Base-by-base conservation (phyloP, 2,797 vertebrate genomes). In the Echeneis naucrates region DNA sequence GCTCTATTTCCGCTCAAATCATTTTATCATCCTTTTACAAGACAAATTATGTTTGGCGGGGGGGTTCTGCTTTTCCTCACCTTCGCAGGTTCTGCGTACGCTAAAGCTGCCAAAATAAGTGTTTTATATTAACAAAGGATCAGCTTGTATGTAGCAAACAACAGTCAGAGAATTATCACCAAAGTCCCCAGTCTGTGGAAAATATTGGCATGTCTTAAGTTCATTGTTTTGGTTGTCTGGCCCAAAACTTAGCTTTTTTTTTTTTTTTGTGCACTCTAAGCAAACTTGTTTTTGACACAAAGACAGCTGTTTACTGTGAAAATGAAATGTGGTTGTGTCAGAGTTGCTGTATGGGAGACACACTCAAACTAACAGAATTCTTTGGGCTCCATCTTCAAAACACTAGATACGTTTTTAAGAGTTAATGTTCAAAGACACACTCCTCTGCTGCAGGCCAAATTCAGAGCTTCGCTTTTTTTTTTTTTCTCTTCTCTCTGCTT, bases 1-100 rank as follows among this genome's bases (percentile, higher is more conserved):
- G 7, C 44, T 73, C 56, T 68, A 33, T 84, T 82, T 82, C 19
- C 2, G 62, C 44, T 65, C 32, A 76, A 77, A 86, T 83, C 68
- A 60, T 54, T 75, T 85, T 68, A 75, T 81, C 56, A 32, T 54
- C 44, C 47, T 81, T 80, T 59, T 62, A 54, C 42, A 59, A 67
- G 30, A 56, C 27, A 63, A 73, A 71, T 45, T 38, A 2, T 61
- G 47, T 72, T 69, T n/a, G n/a, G n/a, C n/a, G n/a, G 67, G 45
- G n/a, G n/a, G 67, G 45, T 45, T 19, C 30, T 14, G 24, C 30
- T 16, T 21, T 42, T 75, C 21, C 24, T 27, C 17, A 42, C 17
- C 40, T 16, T 51, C 70, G 12, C 14, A 74, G 53, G 26, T 71
- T 38, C n/a, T 57, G 35, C 23, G 27, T 60, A 21, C 47, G 63